Evolutionary conservation across 2,888 invertebrate genomes (phyloP).

Genomic region (Calephelis perditalis): DNA sequence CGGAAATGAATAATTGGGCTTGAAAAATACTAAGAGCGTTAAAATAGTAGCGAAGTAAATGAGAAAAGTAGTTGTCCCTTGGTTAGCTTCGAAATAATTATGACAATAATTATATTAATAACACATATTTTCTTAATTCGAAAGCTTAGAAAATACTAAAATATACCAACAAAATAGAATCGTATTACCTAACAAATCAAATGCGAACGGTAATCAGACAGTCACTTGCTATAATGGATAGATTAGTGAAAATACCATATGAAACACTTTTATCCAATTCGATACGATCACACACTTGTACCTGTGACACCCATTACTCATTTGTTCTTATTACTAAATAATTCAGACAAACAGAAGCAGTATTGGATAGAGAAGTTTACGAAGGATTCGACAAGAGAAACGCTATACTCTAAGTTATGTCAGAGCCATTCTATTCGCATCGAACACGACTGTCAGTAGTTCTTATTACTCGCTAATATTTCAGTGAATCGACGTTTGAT

Average conservation of each 20-base stretch:
- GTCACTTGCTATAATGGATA: constrained; percentile 6
- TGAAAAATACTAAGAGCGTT: no score
- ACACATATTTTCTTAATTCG: no score
- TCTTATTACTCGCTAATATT: constrained; percentile 26
- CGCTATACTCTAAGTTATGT: constrained; percentile 9
- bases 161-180: no score
- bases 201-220: constrained; percentile 1
- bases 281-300: neutral
- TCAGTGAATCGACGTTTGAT: constrained; percentile 23
- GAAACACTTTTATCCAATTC: neutral
- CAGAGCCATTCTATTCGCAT: constrained; percentile 10
- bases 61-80: no score
- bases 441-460: constrained; percentile 7
- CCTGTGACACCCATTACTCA: neutral
- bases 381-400: neutral
- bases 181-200: constrained; percentile 3
- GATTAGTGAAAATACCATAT: constrained; percentile 4
- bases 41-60: no score
- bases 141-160: no score
- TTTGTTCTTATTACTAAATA: neutral
- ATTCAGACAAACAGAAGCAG: neutral
- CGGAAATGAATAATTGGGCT: no score
- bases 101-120: no score
- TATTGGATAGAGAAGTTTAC: neutral
- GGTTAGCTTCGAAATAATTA: no score